Conservation (phyloP, 1,140 invertebrate species). For the Neuroterus valhalla region DNA sequence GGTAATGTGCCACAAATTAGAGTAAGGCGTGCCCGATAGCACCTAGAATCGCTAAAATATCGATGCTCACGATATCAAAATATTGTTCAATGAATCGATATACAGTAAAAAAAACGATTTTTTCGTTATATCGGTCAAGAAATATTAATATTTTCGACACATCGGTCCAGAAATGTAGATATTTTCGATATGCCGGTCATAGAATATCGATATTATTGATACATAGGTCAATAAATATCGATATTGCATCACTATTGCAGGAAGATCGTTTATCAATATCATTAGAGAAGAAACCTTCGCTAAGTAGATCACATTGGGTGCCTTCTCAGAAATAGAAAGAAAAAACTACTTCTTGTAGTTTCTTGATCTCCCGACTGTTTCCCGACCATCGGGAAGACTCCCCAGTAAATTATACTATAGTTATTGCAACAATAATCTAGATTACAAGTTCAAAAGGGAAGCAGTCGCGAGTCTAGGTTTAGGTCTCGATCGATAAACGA, state of each 20-base stretch:
- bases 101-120: too few relatives aligned
- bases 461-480: constrained; percentile 8
- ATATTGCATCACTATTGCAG: neutral
- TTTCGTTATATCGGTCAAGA: too few relatives aligned
- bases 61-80: too few relatives aligned
- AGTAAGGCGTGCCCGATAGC: constrained; percentile 5
- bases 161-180: too few relatives aligned
- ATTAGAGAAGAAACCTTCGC: neutral
- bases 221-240: too few relatives aligned
- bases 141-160: too few relatives aligned
- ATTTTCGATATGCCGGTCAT: too few relatives aligned
- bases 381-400: neutral
- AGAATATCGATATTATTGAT: too few relatives aligned
- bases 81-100: too few relatives aligned
- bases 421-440: neutral
- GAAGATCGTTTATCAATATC: neutral
- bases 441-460: neutral
- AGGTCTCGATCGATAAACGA: constrained; percentile 5
- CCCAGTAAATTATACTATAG: neutral
- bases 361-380: constrained; percentile 9
- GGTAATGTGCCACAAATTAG: constrained; percentile 22
- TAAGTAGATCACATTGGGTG: constrained; percentile 24
- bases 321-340: constrained; percentile 11
- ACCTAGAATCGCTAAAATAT: too few relatives aligned
- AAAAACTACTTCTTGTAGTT: neutral